Base-by-base conservation (phyloP, 2,888 invertebrate species). In the Dione juno region DNA sequence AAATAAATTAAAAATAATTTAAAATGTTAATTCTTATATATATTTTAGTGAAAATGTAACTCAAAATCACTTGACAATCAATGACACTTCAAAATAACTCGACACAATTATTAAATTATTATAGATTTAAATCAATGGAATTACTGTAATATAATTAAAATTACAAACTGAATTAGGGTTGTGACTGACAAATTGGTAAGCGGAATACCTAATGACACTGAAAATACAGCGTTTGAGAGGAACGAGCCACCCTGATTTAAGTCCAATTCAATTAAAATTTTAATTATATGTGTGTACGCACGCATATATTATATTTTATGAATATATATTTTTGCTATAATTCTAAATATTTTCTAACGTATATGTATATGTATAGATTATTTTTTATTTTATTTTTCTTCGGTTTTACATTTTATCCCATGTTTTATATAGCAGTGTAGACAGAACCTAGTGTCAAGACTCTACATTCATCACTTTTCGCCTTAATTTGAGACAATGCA, bases 161-260 rank as follows among this genome's bases (percentile, higher is more conserved):
- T 53, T 43, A n/a, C 53, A 66, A 66, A 66, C 53, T 66, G 43
- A 66, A 28, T 66, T 52, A 43, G 41, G 1, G 53, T n/a, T 54
- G 43, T 53, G 66, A 66, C 43, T 66, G 53, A 66, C 66, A 13
- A 53, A 66, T 43, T 66, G 28, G 48, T 41, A 52, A 66, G 21
- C 66, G 53, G 66, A 43, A 66, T 66, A 53, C 37, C 52, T 54
- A 66, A 66, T 53, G 53, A 66, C 6, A 21, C 16, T 41, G 53
- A 53, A 40, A 40, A 64, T 48, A 6, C 35, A 61, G 16, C 35
- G 14, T 40, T 64, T 37, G 50, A 40, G 64, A 61, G 48, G 11
- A 64, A 50, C 50, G 37, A 64, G 1, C 19, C 40, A 48, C 50
- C 19, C 37, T 40, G 48, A 52, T 52, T 61, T 45, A n/a, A 48